Percentiles rank a stretch among this genome's conserved stretches.
phyloP scores from a whole-genome alignment of 2,888 invertebrate genomes.

The Neoitamus cyanurus region DNA sequence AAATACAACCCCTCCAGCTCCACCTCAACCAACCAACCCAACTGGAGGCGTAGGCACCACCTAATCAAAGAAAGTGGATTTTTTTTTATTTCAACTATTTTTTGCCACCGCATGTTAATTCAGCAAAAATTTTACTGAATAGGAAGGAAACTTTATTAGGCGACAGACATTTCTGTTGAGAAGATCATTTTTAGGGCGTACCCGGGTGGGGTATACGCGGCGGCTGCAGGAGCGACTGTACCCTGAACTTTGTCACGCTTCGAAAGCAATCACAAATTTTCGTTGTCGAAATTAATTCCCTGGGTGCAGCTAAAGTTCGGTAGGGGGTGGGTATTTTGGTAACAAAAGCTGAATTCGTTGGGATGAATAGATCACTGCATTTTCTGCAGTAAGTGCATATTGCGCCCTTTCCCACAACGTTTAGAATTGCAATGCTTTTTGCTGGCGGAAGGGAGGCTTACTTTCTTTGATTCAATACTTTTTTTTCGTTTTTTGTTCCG shows the following conservation, averaged over 20 bases:
- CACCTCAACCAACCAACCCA: neutral
- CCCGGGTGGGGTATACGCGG: neutral
- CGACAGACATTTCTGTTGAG: constrained; percentile 3
- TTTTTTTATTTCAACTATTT: constrained; percentile 20
- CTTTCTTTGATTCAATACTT: no score
- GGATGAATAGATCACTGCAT: neutral
- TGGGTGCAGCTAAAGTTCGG: neutral
- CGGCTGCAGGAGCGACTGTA: neutral
- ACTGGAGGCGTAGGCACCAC: neutral
- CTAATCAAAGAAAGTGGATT: constrained; percentile 41
- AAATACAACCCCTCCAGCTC: neutral
- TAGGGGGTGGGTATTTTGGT: neutral
- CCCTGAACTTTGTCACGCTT: neutral
- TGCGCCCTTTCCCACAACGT: neutral
- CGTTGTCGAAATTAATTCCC: neutral
- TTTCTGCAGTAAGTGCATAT: neutral
- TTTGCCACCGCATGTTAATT: constrained; percentile 9
- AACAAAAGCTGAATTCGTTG: neutral
- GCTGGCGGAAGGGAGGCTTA: neutral
- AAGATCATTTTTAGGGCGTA: neutral
- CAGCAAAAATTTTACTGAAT: constrained; percentile 32
- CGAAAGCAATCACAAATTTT: neutral
- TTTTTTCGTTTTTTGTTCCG: no score
- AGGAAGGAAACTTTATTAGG: constrained; percentile 20
- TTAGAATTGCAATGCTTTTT: neutral